These are phyloP conservation scores for Eurytemora carolleeae DNA, from an alignment of 1,140 invertebrate genomes.

Conservation along the genomic window DNA sequence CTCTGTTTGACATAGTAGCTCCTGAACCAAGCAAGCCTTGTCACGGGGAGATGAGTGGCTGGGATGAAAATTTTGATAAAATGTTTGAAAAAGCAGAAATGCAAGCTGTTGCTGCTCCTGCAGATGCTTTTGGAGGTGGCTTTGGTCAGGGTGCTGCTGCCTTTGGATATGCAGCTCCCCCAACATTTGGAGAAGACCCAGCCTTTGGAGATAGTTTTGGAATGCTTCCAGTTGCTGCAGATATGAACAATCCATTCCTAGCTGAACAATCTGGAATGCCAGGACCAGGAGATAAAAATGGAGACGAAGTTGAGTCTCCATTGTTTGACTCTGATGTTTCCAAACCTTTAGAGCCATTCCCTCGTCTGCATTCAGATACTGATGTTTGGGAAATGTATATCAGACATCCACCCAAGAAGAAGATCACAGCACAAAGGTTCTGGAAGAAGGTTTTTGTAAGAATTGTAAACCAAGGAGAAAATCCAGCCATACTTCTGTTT, in stretches of 20 bases:
- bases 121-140: background rate
- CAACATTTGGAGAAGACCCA: background rate
- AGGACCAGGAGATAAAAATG: background rate
- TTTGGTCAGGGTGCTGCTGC: conserved; percentile 2
- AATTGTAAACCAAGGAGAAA: conserved; percentile 53
- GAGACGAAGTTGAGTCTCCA: conserved; percentile 28
- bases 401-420: conserved; percentile 90
- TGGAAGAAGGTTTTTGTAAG: conserved; percentile 94
- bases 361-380: conserved; percentile 48
- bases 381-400: conserved; percentile 95
- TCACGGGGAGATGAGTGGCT: conserved; percentile 10
- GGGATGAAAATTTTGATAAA: conserved; percentile 13
- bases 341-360: conserved; percentile 77
- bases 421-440: conserved; percentile 82
- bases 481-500: conserved; percentile 60
- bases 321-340: conserved; percentile 86
- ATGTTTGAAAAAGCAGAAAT: conserved; percentile 8
- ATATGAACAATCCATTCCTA: conserved; percentile 12
- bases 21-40: background rate
- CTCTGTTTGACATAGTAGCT: conserved; percentile 9
- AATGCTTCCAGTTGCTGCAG: background rate
- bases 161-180: background rate
- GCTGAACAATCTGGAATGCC: too few relatives aligned
- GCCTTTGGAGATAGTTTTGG: conserved; percentile 3
- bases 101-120: background rate